These are phyloP conservation scores for Leptothorax acervorum DNA, from an alignment of 2,888 invertebrate genomes.

Conservation along the genomic window DNA sequence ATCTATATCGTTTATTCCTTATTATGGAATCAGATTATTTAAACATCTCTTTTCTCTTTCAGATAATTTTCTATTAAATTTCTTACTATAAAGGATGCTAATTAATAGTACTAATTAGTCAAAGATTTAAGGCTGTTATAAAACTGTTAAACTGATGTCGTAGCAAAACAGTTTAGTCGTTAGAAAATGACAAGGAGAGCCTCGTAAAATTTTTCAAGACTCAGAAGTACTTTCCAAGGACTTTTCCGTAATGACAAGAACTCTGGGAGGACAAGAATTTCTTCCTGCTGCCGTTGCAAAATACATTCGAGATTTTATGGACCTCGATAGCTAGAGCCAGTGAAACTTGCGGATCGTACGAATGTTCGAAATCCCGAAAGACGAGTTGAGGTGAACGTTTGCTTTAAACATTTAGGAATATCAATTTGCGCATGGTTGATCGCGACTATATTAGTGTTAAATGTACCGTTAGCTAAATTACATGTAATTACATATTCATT, in stretches of 20 bases:
- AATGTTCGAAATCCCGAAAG: conserved; percentile 65
- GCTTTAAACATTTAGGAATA: conserved; percentile 39
- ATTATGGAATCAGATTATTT: neutral
- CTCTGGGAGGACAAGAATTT: conserved; percentile 65
- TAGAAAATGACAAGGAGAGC: conserved; percentile 63
- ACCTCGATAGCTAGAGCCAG: conserved; percentile 66
- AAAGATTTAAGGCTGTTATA: neutral
- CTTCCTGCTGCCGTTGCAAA: conserved; percentile 77
- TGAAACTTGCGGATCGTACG: conserved; percentile 69
- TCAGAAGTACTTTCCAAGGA: conserved; percentile 65
- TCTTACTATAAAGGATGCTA: neutral
- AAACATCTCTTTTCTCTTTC: neutral
- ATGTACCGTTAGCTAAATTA: neutral
- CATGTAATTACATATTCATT: neutral
- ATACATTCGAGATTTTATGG: conserved; percentile 78
- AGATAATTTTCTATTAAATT: conserved; percentile 1
- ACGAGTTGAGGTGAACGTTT: conserved; percentile 46
- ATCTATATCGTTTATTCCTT: neutral
- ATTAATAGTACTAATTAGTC: conserved; percentile 18
- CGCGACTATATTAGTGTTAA: neutral
- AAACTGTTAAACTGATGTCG: conserved; percentile 31
- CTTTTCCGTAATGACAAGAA: conserved; percentile 69
- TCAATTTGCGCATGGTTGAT: neutral
- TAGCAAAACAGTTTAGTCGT: conserved; percentile 62
- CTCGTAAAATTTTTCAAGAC: conserved; percentile 69